phyloP scores from a whole-genome alignment of 64 coral and sea anemone genomes.

The Porites australiensis region DNA sequence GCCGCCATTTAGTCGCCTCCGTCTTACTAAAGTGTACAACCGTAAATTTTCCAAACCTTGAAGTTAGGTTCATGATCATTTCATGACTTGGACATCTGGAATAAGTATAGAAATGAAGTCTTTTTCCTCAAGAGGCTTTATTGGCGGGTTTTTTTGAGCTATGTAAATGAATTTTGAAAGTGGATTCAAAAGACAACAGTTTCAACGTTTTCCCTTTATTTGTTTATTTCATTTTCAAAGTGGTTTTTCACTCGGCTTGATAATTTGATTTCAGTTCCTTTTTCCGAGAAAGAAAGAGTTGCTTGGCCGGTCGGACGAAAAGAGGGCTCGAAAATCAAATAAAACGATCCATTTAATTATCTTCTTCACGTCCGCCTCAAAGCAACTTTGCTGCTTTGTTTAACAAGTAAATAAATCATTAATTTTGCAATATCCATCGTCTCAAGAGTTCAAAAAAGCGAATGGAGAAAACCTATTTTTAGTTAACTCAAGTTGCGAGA shows the following conservation, averaged over 20 bases:
- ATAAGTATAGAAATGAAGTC: not conserved
- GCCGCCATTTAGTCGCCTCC: not conserved
- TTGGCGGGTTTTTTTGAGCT: not conserved
- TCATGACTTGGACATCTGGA: too few relatives aligned
- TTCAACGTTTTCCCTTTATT: not conserved
- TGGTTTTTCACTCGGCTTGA: not conserved
- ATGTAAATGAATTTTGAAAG: slow-evolving; percentile 17
- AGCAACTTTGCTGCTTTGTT: not conserved
- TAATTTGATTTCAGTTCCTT: not conserved
- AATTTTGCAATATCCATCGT: not conserved
- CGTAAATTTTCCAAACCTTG: too few relatives aligned
- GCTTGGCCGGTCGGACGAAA: not conserved
- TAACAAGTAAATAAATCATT: slow-evolving; percentile 12
- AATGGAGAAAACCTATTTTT: not conserved
- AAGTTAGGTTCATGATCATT: too few relatives aligned
- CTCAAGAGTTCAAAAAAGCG: too few relatives aligned
- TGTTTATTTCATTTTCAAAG: not conserved
- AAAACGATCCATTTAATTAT: not conserved
- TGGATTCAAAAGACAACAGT: not conserved
- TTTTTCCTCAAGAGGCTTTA: not conserved
- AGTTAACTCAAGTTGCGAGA: not conserved
- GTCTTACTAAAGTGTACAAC: not conserved
- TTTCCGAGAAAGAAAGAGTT: not conserved
- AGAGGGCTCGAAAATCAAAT: not conserved
- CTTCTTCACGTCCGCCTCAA: not conserved